Evolutionary conservation across 2,113 vertebrate genomes (phyloP).

Genomic region (Acanthisitta chloris): DNA sequence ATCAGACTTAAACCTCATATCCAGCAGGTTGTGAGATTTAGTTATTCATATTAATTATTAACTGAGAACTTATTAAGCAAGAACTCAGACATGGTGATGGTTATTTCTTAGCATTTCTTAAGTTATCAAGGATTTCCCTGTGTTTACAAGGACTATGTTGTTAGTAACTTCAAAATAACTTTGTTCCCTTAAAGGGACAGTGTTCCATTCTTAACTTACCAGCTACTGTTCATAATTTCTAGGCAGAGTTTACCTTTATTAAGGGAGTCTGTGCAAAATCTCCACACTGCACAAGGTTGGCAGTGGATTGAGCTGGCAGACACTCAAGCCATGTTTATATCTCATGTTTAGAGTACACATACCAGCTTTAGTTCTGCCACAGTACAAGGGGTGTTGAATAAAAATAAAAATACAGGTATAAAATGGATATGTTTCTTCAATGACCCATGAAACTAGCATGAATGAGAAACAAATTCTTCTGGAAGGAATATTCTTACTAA

Average conservation of each 20-base stretch:
- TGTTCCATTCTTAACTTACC: background rate
- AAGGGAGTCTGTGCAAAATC: background rate
- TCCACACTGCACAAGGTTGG: background rate
- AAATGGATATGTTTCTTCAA: background rate
- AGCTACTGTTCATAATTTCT: background rate
- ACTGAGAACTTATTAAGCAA: background rate
- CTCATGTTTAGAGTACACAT: rapidly evolving
- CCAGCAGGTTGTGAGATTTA: background rate
- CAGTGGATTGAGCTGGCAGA: background rate
- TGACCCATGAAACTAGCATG: background rate
- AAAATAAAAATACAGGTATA: background rate
- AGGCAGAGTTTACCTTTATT: background rate
- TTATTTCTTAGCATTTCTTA: background rate
- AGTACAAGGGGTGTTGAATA: background rate
- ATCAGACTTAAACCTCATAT: background rate
- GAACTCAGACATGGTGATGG: background rate
- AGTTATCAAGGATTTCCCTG: background rate
- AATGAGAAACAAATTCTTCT: background rate
- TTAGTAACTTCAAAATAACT: background rate
- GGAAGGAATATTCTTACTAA: background rate
- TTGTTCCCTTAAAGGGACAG: background rate
- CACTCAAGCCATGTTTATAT: background rate
- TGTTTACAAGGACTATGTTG: background rate
- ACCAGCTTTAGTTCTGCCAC: background rate
- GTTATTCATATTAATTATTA: too few relatives aligned